These are phyloP conservation scores for Dasyurus viverrinus DNA, from an alignment of 2,113 vertebrate species.

Conservation along the genomic window DNA sequence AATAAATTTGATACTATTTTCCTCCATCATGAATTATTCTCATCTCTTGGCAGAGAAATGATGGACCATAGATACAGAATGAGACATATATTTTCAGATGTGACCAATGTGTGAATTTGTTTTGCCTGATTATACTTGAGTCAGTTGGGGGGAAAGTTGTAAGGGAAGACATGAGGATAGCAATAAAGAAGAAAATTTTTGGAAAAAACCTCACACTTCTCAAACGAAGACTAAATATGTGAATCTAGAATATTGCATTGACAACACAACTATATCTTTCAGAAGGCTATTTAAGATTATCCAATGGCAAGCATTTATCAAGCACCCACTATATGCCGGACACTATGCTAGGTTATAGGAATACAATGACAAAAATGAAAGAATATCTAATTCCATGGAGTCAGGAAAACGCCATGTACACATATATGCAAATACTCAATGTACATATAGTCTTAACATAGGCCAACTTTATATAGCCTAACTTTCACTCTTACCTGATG, in stretches of 20 bases:
- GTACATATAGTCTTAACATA: neutral
- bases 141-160: neutral
- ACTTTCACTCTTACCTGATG: neutral
- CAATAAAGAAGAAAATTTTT: neutral
- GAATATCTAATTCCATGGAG: neutral
- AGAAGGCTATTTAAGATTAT: neutral
- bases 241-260: neutral
- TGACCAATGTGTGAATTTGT: neutral
- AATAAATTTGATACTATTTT: neutral
- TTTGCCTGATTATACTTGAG: neutral
- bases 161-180: neutral
- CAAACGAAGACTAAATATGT: neutral
- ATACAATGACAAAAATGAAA: neutral
- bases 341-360: neutral
- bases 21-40: neutral
- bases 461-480: neutral
- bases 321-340: neutral
- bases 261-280: neutral
- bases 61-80: neutral
- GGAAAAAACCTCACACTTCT: neutral
- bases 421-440: neutral
- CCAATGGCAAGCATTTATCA: neutral
- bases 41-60: neutral
- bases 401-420: neutral
- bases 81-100: neutral